Conservation (phyloP, 2,797 vertebrate species). For the Anisognathus igniventris region DNA sequence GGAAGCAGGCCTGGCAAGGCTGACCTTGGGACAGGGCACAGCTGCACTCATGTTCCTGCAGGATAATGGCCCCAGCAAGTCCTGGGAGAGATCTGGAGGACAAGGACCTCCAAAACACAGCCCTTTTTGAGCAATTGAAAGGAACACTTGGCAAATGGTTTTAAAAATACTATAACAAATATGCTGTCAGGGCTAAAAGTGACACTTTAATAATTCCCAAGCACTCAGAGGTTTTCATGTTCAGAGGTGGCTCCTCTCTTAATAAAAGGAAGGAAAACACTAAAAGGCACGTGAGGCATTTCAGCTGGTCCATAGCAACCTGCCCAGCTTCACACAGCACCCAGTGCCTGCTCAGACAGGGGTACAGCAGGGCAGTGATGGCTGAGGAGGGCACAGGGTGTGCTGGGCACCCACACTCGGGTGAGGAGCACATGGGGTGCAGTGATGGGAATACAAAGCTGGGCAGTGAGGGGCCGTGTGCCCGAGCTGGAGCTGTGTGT, state of each 20-base stretch:
- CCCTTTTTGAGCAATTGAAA: not conserved
- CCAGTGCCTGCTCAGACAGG: fast-evolving
- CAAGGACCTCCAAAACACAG: not conserved
- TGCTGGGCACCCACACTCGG: not conserved
- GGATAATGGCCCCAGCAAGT: not conserved
- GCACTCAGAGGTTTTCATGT: not conserved
- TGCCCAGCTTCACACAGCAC: fast-evolving
- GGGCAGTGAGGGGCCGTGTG: fast-evolving
- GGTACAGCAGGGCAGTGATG: fast-evolving
- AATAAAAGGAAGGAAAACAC: not conserved
- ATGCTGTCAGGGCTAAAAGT: not conserved
- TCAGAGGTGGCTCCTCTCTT: not conserved
- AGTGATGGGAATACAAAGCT: fast-evolving
- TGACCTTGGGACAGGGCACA: fast-evolving
- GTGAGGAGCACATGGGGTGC: fast-evolving
- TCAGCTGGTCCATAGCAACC: not conserved
- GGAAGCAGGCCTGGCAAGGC: fast-evolving
- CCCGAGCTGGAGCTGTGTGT: fast-evolving
- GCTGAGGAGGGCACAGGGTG: not conserved
- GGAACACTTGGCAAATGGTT: not conserved
- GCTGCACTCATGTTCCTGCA: not conserved
- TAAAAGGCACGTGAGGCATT: not conserved
- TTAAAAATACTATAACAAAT: not conserved
- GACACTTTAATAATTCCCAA: not conserved
- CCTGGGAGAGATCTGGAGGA: not conserved